Base-by-base conservation (phyloP, 2,797 vertebrate genomes). In the Holocentrus rufus region DNA sequence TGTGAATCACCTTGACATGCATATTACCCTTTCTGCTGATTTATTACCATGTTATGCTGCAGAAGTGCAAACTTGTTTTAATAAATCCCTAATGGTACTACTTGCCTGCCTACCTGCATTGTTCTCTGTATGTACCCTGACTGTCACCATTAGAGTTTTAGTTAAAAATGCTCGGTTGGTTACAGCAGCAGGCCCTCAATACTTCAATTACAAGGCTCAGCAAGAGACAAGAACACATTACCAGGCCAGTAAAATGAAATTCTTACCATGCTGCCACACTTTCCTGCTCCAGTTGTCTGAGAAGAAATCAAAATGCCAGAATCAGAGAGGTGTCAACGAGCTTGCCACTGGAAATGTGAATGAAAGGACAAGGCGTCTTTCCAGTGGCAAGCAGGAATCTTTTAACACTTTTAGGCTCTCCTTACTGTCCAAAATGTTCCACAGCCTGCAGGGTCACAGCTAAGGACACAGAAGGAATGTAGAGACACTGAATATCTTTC, bases 191-290 rank as follows among this genome's bases (percentile, higher is more conserved):
- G 31, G 31, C 31, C 5, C 2, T 34, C 31, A 34, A 5, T 5
- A 34, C 31, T 34, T 34, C 31, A 34, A 34, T 3, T 8, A 34
- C 31, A n/a, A 17, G 15, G 6, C 15, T 17, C 17, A 47, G 52
- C 22, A 20, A 52, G 20, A 52, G 20, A 20, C n/a, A 2, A 22
- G 20, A 10, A 52, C 2, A 23, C n/a, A 52, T 23, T 30, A 55
- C 1, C 42, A 70, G 25, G 50, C 5, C 14, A 49, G 65, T 50
- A 69, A 82, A 75, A 76, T 44, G 14, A 69, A 67, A 31, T 13
- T 87, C 90, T 91, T 89, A 93, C 92, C 92, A 92, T 92, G 61
- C 30, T 81, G 74, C 18, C 22, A 6, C 4, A 30, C 57, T 27
- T 69, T 5, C 20, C 52, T 73, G 64, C 55, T 67, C 70, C 14